These are phyloP conservation scores for Saxicola maurus DNA, from an alignment of 2,797 vertebrate genomes.

Conservation along the genomic window DNA sequence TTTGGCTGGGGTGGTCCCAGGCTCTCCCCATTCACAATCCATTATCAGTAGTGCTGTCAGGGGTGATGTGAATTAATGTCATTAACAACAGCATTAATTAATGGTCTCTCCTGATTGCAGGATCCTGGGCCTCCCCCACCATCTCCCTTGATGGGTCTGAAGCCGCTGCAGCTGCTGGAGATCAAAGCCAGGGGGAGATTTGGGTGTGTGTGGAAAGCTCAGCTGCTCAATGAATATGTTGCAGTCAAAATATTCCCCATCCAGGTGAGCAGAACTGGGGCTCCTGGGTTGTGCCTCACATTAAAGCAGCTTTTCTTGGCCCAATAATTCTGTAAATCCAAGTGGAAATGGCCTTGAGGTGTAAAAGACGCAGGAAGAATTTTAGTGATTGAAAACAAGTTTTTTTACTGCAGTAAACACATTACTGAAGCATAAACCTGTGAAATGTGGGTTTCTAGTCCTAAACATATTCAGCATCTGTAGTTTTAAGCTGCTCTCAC, in stretches of 20 bases:
- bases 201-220: conserved; percentile 97
- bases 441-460: background rate
- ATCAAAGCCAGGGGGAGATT: conserved; percentile 95
- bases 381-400: background rate
- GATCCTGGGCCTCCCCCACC: conserved; percentile 90
- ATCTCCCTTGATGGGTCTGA: conserved; percentile 89
- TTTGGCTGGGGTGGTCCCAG: background rate
- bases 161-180: conserved; percentile 92
- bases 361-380: background rate
- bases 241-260: conserved; percentile 97
- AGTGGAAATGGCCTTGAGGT: background rate
- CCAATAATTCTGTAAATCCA: background rate
- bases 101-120: conserved; percentile 64
- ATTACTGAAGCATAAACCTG: background rate
- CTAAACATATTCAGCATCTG: background rate
- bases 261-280: conserved; percentile 76
- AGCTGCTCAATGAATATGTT: conserved; percentile 89
- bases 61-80: rapidly evolving
- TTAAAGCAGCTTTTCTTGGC: background rate
- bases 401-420: background rate
- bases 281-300: background rate
- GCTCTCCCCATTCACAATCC: background rate
- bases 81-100: background rate
- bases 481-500: background rate
- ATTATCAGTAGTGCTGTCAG: background rate